Evolutionary conservation across 2,113 vertebrate species (phyloP), one percentile per base, ranked within the genome.

Genomic region (Synchiropus splendidus): DNA sequence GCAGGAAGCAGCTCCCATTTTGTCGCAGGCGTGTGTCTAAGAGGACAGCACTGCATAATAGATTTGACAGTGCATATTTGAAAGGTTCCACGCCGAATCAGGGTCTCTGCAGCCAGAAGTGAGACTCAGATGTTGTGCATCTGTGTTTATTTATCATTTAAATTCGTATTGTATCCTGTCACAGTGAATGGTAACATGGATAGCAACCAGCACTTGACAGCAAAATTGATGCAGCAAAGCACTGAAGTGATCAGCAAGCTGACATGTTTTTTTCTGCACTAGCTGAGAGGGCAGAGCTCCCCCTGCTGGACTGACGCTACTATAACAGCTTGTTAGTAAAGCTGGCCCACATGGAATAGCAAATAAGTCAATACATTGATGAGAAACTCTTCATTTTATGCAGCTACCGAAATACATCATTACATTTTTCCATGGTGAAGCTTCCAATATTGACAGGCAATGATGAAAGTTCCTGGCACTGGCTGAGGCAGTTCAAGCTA

Each of bases 1-100:
- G 31, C 60, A 13, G 14, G 33, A 70, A 51, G 58, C 27, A 47
- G 42, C 31, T 64, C 45, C 37, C 46, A 33, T 49, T 49, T 48
- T 44, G 42, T 41, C 32, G 14, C 45, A 51, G 51, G 57, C 48
- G 50, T 62, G 43, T 70, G 62, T 72, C 57, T 64, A 51, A 66
- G 65, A 74, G 58, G 56, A 70, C 55, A 68, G 40, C 56, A 52
- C 53, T 74, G 61, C 64, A 75, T 77, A 77, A 77, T 75, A 66
- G 67, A 77, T 72, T 40, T 74, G 70, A 72, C 67, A 56, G 70
- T 11, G 27, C 61, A 54, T 78, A 59, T 69, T 74, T 64, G 70
- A 81, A 62, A 72, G 69, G 67, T 74, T 67, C 71, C 42, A 48
- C 50, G 30, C 36, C 47, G 51, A 64, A 69, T 15, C n/a, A 63